Percentiles rank a stretch among this genome's conserved stretches.
These are phyloP conservation scores for Eudyptes chrysolophus DNA, from an alignment of 2,113 vertebrate species.

Conservation along the genomic window DNA sequence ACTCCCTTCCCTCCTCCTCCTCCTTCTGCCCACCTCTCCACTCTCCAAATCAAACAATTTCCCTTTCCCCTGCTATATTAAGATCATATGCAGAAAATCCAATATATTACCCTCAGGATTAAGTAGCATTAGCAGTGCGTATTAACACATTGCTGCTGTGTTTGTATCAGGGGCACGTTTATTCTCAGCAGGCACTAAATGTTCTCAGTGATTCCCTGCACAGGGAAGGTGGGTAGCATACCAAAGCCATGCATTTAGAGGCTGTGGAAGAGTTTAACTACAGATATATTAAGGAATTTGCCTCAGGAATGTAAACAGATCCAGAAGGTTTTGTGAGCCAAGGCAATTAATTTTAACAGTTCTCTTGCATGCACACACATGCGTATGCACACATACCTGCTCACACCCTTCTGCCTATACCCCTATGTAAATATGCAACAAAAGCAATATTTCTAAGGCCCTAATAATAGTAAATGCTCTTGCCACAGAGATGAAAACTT, in stretches of 20 bases:
- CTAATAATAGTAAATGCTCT: not conserved
- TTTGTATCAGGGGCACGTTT: not conserved
- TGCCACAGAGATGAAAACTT: not conserved
- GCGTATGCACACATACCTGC: not conserved
- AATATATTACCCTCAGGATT: conserved; percentile 20
- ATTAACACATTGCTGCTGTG: not conserved
- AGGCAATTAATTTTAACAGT: conserved; percentile 15
- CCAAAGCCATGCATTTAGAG: not conserved
- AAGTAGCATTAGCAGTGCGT: not conserved
- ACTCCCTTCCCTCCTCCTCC: not conserved
- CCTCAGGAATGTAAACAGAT: conserved; percentile 57
- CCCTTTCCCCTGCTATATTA: not conserved
- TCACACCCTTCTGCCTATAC: not conserved
- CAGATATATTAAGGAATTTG: conserved; percentile 39
- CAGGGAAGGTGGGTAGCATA: not conserved
- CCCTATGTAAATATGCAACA: not conserved
- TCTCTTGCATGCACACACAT: not conserved
- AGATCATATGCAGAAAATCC: conserved; percentile 16
- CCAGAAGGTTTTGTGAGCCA: conserved; percentile 5
- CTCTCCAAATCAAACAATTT: not conserved
- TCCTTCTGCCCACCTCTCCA: not conserved
- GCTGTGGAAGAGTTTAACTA: not conserved
- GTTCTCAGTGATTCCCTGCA: not conserved
- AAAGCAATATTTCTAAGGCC: not conserved
- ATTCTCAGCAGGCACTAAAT: not conserved